A percentile compares a stretch with the other conserved stretches of the same genome.
These are phyloP conservation scores for Pomacea maculata DNA, from an alignment of 1,140 invertebrate species.

Conservation along the genomic window DNA sequence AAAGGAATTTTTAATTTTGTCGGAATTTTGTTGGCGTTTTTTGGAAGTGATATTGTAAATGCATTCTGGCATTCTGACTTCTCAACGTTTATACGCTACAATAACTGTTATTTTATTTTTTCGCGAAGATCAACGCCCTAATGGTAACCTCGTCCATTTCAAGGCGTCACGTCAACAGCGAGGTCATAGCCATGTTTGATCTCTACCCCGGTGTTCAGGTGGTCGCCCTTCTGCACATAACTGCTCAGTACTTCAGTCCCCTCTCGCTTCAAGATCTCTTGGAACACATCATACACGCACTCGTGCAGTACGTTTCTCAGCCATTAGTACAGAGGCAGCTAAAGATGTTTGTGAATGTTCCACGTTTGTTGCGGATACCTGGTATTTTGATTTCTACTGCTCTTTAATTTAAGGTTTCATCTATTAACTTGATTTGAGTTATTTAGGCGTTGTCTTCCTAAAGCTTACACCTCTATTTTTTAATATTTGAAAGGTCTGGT, in stretches of 20 bases:
- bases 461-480: not conserved
- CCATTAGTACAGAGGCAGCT: no score
- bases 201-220: constrained; percentile 22
- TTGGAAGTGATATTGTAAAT: no score
- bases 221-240: constrained; percentile 7
- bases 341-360: no score
- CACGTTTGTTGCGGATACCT: not conserved
- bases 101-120: not conserved
- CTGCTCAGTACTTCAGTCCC: not conserved
- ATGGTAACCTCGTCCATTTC: not conserved
- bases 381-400: not conserved
- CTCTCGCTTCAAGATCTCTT: not conserved
- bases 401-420: not conserved
- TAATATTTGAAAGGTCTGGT: not conserved
- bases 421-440: not conserved
- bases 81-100: no score
- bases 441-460: not conserved
- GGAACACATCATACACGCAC: not conserved
- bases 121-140: constrained; percentile 1
- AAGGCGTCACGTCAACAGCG: constrained; percentile 9
- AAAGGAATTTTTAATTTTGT: no score
- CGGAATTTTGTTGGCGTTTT: no score
- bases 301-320: no score
- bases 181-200: constrained; percentile 12
- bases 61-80: no score